phyloP scores from a whole-genome alignment of 2,113 vertebrate species.

The Lanius ludovicianus region DNA sequence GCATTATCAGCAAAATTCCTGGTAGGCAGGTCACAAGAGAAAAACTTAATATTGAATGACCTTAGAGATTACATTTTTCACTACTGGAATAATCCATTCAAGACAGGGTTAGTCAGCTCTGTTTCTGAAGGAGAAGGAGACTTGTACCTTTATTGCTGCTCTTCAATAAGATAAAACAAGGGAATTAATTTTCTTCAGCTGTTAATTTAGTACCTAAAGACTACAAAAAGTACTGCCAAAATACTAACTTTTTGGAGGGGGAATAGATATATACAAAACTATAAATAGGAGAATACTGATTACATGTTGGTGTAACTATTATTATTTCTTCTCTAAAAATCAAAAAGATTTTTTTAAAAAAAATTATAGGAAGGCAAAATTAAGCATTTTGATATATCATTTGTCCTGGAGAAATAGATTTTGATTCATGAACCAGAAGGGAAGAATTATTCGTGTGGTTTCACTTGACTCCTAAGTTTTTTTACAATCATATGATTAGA shows the following conservation, averaged over 20 bases:
- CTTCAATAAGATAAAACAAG: not conserved
- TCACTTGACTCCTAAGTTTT: not conserved
- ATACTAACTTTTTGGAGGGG: not conserved
- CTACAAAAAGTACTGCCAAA: not conserved
- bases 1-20: constrained; percentile 33
- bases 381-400: not conserved
- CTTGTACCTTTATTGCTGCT: not conserved
- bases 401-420: not conserved
- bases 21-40: constrained; percentile 11
- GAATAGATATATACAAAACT: not conserved
- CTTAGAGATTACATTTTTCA: not conserved
- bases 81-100: not conserved
- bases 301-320: not conserved
- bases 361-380: not conserved
- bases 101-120: not conserved
- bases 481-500: not conserved
- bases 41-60: not conserved
- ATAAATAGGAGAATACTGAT: not conserved
- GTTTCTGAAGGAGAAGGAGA: not conserved
- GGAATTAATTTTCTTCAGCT: not conserved
- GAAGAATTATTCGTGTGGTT: not conserved
- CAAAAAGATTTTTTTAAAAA: not conserved
- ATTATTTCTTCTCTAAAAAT: not conserved
- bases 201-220: not conserved
- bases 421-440: not conserved